A percentile compares a stretch with the other conserved stretches of the same genome.
Conservation (phyloP, 2,797 vertebrate genomes). For the Microctenopoma steveboyesi region DNA sequence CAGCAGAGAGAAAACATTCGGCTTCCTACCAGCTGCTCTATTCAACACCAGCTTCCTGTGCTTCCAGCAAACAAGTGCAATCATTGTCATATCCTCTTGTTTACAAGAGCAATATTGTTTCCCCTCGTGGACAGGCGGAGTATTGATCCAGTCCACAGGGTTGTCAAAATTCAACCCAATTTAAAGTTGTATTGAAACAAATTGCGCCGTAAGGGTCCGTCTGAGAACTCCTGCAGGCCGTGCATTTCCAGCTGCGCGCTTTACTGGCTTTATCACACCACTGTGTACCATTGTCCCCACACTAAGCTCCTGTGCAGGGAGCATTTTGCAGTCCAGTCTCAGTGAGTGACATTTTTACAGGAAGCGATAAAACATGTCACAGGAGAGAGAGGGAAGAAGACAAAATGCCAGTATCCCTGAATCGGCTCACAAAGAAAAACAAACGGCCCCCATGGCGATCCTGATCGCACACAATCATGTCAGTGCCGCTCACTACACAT, state of each 20-base stretch:
- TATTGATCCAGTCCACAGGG: conserved; percentile 60
- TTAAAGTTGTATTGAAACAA: conserved; percentile 62
- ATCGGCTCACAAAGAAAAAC: conserved; percentile 56
- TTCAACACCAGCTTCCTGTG: conserved; percentile 27
- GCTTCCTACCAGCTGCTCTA: conserved; percentile 16
- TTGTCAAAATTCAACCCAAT: conserved; percentile 59
- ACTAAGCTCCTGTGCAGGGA: conserved; percentile 47
- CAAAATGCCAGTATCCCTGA: conserved; percentile 66
- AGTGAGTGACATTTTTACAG: conserved; percentile 79
- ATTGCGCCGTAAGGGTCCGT: conserved; percentile 44
- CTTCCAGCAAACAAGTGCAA: conserved; percentile 36
- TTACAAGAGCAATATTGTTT: conserved; percentile 61
- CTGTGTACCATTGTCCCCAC: conserved; percentile 63
- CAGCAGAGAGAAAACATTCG: conserved; percentile 24
- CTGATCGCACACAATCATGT: conserved; percentile 79
- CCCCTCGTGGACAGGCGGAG: conserved; percentile 20
- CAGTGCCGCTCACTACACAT: conserved; percentile 46
- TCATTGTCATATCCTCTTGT: conserved; percentile 50
- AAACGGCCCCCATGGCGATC: conserved; percentile 55
- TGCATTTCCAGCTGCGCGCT: conserved; percentile 58
- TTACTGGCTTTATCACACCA: conserved; percentile 65
- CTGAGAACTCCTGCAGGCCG: conserved; percentile 36
- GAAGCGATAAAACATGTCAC: conserved; percentile 73
- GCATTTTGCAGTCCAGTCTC: conserved; percentile 56
- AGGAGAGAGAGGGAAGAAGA: conserved; percentile 46